A percentile compares a stretch with the other conserved stretches of the same genome.
Conservation (phyloP, 1,140 invertebrate genomes). For the Metopolophium dirhodum region DNA sequence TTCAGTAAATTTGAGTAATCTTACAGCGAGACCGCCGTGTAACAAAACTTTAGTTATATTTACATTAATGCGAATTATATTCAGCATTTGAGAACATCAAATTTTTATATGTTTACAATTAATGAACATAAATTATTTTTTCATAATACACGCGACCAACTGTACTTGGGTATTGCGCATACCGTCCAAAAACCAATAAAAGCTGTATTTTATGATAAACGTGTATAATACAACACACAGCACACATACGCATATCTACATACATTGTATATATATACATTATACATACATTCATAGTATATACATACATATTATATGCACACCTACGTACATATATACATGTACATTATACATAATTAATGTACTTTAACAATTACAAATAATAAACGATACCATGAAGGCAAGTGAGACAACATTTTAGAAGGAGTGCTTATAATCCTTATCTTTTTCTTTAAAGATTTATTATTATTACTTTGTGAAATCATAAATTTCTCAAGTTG, state of each 20-base stretch:
- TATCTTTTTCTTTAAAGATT: background rate
- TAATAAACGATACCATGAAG: background rate
- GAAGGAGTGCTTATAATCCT: background rate
- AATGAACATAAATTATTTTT: background rate
- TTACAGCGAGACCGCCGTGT: background rate
- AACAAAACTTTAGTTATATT: background rate
- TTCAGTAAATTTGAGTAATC: background rate
- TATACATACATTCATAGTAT: too few relatives aligned
- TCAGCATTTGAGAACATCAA: background rate
- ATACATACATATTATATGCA: too few relatives aligned
- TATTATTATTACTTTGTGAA: background rate
- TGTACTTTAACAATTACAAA: background rate
- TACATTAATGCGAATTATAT: background rate
- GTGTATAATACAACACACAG: background rate
- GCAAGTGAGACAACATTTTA: background rate
- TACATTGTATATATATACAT: too few relatives aligned
- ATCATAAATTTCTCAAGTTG: background rate
- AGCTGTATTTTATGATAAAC: too few relatives aligned
- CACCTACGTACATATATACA: background rate
- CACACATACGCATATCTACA: too few relatives aligned
- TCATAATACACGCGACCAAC: background rate
- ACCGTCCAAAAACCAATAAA: background rate
- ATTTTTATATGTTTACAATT: background rate
- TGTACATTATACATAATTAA: background rate
- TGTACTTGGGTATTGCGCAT: background rate